These are phyloP conservation scores for Rhinolophus sinicus DNA, from an alignment of 2,113 vertebrate species.

Conservation along the genomic window DNA sequence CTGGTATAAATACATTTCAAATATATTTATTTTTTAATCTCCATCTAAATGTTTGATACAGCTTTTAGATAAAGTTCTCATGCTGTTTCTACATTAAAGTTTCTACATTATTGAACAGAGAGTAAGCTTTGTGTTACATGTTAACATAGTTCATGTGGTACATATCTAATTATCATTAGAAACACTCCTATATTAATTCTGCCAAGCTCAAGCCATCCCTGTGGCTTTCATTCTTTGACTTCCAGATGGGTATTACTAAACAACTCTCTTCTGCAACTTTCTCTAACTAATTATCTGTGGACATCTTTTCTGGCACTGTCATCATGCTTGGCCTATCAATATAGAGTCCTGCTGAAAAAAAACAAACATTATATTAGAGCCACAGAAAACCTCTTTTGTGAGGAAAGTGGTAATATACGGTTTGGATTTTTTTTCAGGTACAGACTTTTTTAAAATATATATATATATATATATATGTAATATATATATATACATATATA, in stretches of 20 bases:
- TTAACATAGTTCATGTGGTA: not conserved
- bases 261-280: not conserved
- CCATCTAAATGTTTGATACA: not conserved
- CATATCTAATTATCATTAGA: not conserved
- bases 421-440: not conserved
- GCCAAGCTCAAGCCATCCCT: not conserved
- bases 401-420: not conserved
- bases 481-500: no score
- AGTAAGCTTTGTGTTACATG: not conserved
- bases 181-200: not conserved
- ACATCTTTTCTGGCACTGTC: not conserved
- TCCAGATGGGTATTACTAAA: not conserved
- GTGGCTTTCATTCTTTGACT: slow-evolving; percentile 4
- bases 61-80: not conserved
- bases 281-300: not conserved
- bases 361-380: not conserved
- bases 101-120: not conserved
- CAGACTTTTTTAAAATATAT: no score
- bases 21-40: not conserved
- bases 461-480: no score
- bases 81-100: no score
- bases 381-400: not conserved
- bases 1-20: not conserved
- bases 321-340: not conserved
- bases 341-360: not conserved